Base-by-base conservation (phyloP, 2,888 invertebrate species). In the Drosophila neotestacea region DNA sequence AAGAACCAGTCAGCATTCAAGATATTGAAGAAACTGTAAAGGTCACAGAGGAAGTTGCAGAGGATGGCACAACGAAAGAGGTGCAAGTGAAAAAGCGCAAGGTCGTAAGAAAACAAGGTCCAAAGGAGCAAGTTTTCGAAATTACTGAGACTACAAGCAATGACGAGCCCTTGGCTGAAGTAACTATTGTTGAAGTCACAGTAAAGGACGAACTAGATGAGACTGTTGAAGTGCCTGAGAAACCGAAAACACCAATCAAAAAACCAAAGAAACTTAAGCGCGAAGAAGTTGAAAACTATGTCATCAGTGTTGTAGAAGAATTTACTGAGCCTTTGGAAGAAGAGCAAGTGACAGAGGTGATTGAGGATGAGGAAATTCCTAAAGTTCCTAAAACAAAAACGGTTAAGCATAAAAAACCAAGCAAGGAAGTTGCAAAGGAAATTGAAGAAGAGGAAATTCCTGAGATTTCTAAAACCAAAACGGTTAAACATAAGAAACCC, bases 91-190 rank as follows among this genome's bases (percentile, higher is more conserved):
- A 92, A 11, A 93, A 91, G 51, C 92, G 92, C 0, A 88, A 91
- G 3, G 91, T 93, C 1, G 93, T 92, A 56, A 93, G 92, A 59
- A 91, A 90, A 61, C 91, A 91, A 50, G 93, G 92, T 7, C 87
- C 88, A 0, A 92, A 93, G 39, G 84, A 93, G 70, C 92, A 93
- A 74, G 79, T 93, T 0, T 93, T 93, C 0, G 93, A 93, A 67
- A 79, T 87, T 13, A 91, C 92, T 0, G 93, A 93, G 0, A 85
- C 92, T 7, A 91, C 93, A 77, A 67, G 91, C 60, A 75, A 92
- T 90, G 85, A 92, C 85, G 90, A 93, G 90, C 86, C 90, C 36
- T 52, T 91, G 79, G 70, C 92, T 42, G 91, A 91, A 61, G 90
- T 93, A 4, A 85, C 88, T 3, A 90, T 92, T 2, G 64, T 79